Evolutionary conservation across 2,888 invertebrate species (phyloP).

Genomic region (Tetranychus piercei): DNA sequence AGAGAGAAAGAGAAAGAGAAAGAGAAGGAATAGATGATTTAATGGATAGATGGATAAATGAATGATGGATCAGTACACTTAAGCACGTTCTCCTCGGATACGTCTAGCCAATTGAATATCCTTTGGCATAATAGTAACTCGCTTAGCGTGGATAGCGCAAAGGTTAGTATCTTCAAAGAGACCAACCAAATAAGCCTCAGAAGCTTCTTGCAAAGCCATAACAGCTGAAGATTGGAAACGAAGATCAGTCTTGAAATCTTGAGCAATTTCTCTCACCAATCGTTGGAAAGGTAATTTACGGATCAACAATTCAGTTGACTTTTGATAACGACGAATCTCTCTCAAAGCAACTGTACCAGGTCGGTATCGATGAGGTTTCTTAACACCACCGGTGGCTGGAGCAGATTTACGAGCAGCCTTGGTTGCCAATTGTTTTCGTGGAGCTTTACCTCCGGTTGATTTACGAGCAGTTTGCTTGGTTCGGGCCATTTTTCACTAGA

Average conservation of each 20-base stretch:
- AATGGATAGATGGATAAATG: too few relatives aligned
- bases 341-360: constrained; percentile 89
- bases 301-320: constrained; percentile 83
- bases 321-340: constrained; percentile 92
- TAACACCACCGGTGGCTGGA: constrained; percentile 81
- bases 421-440: constrained; percentile 76
- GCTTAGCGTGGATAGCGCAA: constrained; percentile 91
- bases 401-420: constrained; percentile 89
- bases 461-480: constrained; percentile 95
- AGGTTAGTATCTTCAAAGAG: constrained; percentile 93
- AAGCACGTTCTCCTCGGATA: constrained; percentile 88
- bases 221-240: constrained; percentile 90
- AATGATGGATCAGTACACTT: constrained; percentile 30
- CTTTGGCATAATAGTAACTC: constrained; percentile 94
- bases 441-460: constrained; percentile 89
- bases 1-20: too few relatives aligned
- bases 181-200: constrained; percentile 76
- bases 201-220: constrained; percentile 50
- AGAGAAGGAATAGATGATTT: too few relatives aligned
- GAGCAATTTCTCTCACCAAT: constrained; percentile 86
- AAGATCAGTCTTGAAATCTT: constrained; percentile 88
- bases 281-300: constrained; percentile 89
- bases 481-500: constrained; percentile 55
- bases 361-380: constrained; percentile 88
- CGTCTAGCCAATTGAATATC: constrained; percentile 88